A percentile compares a stretch with the other conserved stretches of the same genome.
phyloP scores from a whole-genome alignment of 2,797 vertebrate species.

The Diplodus puntazzo region DNA sequence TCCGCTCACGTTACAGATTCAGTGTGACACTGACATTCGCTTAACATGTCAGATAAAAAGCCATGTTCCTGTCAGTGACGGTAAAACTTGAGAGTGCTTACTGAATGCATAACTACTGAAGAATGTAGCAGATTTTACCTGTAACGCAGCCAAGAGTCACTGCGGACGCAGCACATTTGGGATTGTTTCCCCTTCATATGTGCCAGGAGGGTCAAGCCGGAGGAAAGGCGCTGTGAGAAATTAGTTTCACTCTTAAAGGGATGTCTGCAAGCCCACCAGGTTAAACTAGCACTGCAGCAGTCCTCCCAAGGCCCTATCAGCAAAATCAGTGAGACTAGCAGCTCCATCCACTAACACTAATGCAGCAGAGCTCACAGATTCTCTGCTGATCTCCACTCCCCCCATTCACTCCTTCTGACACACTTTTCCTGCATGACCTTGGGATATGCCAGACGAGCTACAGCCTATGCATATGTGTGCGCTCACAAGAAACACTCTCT shows the following conservation, averaged over 20 bases:
- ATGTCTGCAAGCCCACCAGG: constrained; percentile 69
- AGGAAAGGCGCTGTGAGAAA: constrained; percentile 67
- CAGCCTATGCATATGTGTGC: constrained; percentile 51
- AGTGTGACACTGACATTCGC: constrained; percentile 64
- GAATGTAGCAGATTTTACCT: constrained; percentile 39
- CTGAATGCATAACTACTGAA: constrained; percentile 38
- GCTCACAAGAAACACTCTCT: constrained; percentile 4
- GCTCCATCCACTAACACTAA: constrained; percentile 57
- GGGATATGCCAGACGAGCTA: constrained; percentile 64
- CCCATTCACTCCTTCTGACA: constrained; percentile 68
- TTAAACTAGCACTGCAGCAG: constrained; percentile 69
- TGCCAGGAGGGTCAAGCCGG: constrained; percentile 58
- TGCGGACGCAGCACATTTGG: constrained; percentile 67
- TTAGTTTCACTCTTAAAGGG: constrained; percentile 73
- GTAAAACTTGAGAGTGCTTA: constrained; percentile 41
- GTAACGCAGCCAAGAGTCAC: constrained; percentile 50
- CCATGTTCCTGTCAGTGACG: constrained; percentile 48
- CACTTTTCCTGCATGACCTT: constrained; percentile 80
- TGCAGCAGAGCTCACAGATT: constrained; percentile 67
- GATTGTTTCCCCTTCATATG: constrained; percentile 67
- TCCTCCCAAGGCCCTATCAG: constrained; percentile 72
- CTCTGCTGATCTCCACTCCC: constrained; percentile 58
- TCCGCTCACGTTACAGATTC: constrained; percentile 36
- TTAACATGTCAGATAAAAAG: constrained; percentile 71
- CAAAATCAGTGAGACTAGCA: constrained; percentile 70